Evolutionary conservation across 1,140 invertebrate species (phyloP).

Genomic region (Ips nitidus): DNA sequence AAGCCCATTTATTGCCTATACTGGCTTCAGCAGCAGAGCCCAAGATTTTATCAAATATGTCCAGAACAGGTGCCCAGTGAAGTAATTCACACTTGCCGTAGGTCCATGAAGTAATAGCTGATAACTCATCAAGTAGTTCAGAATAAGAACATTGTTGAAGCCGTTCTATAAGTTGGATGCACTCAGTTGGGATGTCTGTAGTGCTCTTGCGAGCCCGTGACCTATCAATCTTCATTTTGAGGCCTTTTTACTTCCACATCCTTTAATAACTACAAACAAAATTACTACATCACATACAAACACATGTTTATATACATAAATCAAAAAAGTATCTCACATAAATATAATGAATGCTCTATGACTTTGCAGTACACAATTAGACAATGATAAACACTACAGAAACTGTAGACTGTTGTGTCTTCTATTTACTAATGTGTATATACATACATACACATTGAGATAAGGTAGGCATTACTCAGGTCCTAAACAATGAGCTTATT

Average conservation of each 20-base stretch:
- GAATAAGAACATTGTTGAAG: conserved; percentile 70
- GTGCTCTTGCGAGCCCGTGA: conserved; percentile 84
- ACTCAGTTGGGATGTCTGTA: conserved; percentile 86
- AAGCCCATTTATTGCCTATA: conserved; percentile 71
- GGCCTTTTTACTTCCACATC: conserved; percentile 29
- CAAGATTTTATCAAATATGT: conserved; percentile 80
- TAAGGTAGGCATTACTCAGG: too few species aligned
- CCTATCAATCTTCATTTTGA: conserved; percentile 82
- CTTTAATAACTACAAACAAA: conserved; percentile 5
- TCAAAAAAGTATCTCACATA: too few species aligned
- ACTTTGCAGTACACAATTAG: too few species aligned
- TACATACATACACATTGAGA: too few species aligned
- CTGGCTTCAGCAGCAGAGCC: conserved; percentile 71
- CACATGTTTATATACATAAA: too few species aligned
- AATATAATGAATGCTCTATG: too few species aligned
- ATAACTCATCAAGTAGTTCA: conserved; percentile 73
- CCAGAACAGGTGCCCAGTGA: conserved; percentile 87
- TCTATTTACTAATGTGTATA: too few species aligned
- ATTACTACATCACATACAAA: not conserved
- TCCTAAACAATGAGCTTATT: too few species aligned
- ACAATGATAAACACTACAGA: too few species aligned
- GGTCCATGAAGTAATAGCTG: conserved; percentile 81
- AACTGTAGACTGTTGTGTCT: too few species aligned
- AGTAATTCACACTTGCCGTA: conserved; percentile 90
- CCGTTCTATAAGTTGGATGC: conserved; percentile 77